These are phyloP conservation scores for Nebria salina DNA, from an alignment of 2,888 invertebrate species.

Conservation along the genomic window DNA sequence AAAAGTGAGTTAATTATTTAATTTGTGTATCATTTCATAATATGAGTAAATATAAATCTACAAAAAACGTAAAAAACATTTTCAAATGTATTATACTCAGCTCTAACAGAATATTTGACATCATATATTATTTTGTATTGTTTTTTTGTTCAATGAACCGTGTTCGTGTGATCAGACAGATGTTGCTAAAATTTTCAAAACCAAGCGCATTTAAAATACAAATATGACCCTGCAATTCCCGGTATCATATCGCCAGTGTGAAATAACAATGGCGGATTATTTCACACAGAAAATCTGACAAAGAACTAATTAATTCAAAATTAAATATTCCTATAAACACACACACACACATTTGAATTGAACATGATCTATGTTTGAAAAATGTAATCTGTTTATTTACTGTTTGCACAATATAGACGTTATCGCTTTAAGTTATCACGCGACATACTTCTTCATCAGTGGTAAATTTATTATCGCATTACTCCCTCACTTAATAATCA, in stretches of 20 bases:
- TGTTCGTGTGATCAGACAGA: neutral
- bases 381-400: neutral
- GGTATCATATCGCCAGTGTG: neutral
- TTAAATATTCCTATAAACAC: no score
- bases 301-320: no score
- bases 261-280: neutral
- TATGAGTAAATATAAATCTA: no score
- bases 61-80: no score
- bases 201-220: neutral
- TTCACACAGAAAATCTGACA: neutral
- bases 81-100: no score
- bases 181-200: neutral
- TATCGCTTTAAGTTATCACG: neutral
- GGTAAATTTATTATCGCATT: neutral
- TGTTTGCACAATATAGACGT: neutral
- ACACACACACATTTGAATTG: no score
- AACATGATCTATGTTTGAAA: no score
- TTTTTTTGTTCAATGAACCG: neutral
- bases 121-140: neutral
- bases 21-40: no score
- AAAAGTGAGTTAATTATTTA: no score
- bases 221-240: neutral
- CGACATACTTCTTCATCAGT: neutral
- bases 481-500: constrained; percentile 12
- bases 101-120: no score